Conservation (phyloP, 1,140 invertebrate genomes). For the Drosophila varians region DNA sequence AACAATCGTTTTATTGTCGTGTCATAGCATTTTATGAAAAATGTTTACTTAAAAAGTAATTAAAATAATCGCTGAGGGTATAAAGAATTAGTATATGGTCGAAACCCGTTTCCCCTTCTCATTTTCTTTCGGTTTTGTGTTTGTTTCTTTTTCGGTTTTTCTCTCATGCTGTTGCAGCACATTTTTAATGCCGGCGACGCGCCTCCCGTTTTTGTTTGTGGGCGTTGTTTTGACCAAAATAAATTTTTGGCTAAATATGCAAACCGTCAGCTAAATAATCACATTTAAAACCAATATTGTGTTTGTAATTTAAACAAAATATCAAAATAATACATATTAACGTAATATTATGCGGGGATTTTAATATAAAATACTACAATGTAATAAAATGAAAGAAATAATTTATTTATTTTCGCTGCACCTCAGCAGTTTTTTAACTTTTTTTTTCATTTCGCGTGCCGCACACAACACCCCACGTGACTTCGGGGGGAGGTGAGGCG, state of each 20-base stretch:
- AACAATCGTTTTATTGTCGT: too few species aligned
- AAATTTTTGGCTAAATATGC: conserved; percentile 40
- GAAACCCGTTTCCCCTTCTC: conserved; percentile 3
- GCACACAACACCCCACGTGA: conserved; percentile 62
- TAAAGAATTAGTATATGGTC: too few species aligned
- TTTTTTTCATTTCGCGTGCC: conserved; percentile 53
- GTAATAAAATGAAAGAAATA: conserved; percentile 17
- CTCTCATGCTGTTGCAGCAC: conserved; percentile 50
- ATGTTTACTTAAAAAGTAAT: too few species aligned
- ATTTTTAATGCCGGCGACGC: conserved; percentile 62
- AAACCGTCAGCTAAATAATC: conserved; percentile 50
- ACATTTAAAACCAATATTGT: conserved; percentile 36
- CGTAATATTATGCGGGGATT: neutral
- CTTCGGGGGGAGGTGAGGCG: conserved; percentile 10
- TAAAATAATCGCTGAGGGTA: too few species aligned
- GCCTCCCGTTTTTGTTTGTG: conserved; percentile 29
- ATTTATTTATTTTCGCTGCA: conserved; percentile 42
- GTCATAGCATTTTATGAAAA: too few species aligned
- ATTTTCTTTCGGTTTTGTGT: conserved; percentile 25
- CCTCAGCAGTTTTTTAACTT: conserved; percentile 24
- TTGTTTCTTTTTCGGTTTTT: conserved; percentile 9
- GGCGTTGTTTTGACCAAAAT: conserved; percentile 69
- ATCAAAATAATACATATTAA: too few species aligned
- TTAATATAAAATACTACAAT: neutral
- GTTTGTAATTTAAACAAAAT: neutral